A percentile compares a stretch with the other conserved stretches of the same genome.
Evolutionary conservation across 1,140 invertebrate species (phyloP).

Genomic region (Drosophila dunni): DNA sequence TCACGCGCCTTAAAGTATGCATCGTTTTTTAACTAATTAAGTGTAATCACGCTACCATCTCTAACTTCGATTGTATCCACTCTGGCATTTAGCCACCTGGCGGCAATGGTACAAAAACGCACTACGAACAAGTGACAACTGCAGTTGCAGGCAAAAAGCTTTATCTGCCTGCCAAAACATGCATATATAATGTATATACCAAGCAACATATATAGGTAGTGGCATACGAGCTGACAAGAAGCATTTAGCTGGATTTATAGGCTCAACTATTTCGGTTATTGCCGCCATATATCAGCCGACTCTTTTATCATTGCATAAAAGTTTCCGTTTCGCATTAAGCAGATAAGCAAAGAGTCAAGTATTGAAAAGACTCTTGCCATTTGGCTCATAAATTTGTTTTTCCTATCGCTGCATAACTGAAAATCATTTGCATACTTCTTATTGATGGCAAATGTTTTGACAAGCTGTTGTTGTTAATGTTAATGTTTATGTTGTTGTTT

Average conservation of each 20-base stretch:
- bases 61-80: conserved; percentile 6
- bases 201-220: no score
- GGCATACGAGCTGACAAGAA: conserved; percentile 10
- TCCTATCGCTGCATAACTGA: conserved; percentile 50
- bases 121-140: conserved; percentile 45
- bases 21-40: no score
- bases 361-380: conserved; percentile 52
- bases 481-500: conserved; percentile 10
- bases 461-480: conserved; percentile 40
- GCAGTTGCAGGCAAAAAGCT: conserved; percentile 28
- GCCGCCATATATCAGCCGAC: conserved; percentile 34
- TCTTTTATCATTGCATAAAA: conserved; percentile 63
- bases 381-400: conserved; percentile 57
- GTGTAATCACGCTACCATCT: background rate
- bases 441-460: conserved; percentile 76
- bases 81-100: conserved; percentile 52
- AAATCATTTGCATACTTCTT: conserved; percentile 74
- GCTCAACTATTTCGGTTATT: conserved; percentile 38
- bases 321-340: conserved; percentile 64
- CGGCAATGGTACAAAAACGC: conserved; percentile 22
- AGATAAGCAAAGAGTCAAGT: conserved; percentile 31
- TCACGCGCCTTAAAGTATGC: no score
- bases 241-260: conserved; percentile 49
- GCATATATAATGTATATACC: conserved; percentile 30
- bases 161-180: conserved; percentile 28